phyloP scores from a whole-genome alignment of 2,888 invertebrate species.

The Hirtodrosophila alboralis region DNA sequence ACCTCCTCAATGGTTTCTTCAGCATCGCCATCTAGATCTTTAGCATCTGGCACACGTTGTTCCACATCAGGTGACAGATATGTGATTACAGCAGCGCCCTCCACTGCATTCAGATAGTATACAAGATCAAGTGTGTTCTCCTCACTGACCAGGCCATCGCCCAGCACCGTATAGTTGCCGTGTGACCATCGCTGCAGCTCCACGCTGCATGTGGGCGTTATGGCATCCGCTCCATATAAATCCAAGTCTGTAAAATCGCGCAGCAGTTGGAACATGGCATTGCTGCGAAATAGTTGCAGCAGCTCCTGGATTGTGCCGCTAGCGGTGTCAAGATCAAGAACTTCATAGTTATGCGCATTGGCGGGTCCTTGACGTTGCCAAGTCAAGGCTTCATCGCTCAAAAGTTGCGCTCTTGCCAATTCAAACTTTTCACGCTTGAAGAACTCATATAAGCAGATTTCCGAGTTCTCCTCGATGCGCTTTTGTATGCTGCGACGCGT shows the following conservation, averaged over 20 bases:
- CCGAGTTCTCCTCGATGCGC: conserved; percentile 92
- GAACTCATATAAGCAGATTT: conserved; percentile 87
- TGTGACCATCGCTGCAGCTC: conserved; percentile 92
- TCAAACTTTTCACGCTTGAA: conserved; percentile 87
- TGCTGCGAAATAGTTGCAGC: conserved; percentile 84
- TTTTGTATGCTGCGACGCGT: conserved; percentile 89
- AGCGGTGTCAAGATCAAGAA: conserved; percentile 82
- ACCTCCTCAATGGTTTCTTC: conserved; percentile 74
- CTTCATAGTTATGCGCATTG: conserved; percentile 87
- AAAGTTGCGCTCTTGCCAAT: conserved; percentile 86
- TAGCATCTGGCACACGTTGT: conserved; percentile 54
- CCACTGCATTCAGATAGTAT: conserved; percentile 82
- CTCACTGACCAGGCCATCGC: conserved; percentile 78
- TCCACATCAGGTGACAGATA: conserved; percentile 85
- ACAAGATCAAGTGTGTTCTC: conserved; percentile 82
- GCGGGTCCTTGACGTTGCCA: conserved; percentile 87
- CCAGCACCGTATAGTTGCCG: conserved; percentile 90
- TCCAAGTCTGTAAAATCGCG: conserved; percentile 89
- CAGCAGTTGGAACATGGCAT: conserved; percentile 85
- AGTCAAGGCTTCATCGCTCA: conserved; percentile 79
- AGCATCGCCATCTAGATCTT: conserved; percentile 63
- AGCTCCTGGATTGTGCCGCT: conserved; percentile 83
- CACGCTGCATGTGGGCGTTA: conserved; percentile 85
- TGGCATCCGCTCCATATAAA: conserved; percentile 84
- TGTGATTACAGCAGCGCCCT: conserved; percentile 82